Percentiles rank a stretch among this genome's conserved stretches.
phyloP scores from a whole-genome alignment of 2,888 invertebrate species.

The Drosophila formosana region DNA sequence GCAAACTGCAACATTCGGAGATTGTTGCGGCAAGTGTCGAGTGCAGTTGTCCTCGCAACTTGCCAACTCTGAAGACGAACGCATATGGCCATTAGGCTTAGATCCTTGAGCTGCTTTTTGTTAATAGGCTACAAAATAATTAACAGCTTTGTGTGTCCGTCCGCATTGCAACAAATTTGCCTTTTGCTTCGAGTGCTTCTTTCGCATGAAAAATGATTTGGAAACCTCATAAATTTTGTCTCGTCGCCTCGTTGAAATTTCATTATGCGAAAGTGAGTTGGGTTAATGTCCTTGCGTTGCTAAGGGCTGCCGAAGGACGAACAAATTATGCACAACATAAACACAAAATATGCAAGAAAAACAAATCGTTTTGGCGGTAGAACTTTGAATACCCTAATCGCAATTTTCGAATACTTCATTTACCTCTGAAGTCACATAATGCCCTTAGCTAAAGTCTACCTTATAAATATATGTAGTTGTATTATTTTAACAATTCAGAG shows the following conservation, averaged over 20 bases:
- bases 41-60: slow-evolving; percentile 53
- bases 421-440: too few relatives aligned
- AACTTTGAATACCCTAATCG: slow-evolving; percentile 34
- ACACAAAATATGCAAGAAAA: slow-evolving; percentile 21
- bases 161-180: slow-evolving; percentile 56
- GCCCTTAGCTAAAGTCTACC: too few relatives aligned
- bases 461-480: too few relatives aligned
- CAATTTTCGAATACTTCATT: background rate
- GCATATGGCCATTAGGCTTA: slow-evolving; percentile 24
- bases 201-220: slow-evolving; percentile 68
- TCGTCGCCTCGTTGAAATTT: slow-evolving; percentile 66
- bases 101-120: slow-evolving; percentile 42
- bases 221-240: slow-evolving; percentile 63
- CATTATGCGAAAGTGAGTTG: slow-evolving; percentile 76
- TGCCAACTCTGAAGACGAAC: background rate
- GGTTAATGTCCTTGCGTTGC: slow-evolving; percentile 64
- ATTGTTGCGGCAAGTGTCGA: slow-evolving; percentile 74
- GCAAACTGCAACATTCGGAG: slow-evolving; percentile 56
- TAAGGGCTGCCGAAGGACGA: slow-evolving; percentile 2
- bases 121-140: slow-evolving; percentile 74
- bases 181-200: slow-evolving; percentile 1
- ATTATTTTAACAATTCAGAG: too few relatives aligned
- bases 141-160: slow-evolving; percentile 57
- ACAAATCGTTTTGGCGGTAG: background rate
- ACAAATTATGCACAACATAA: slow-evolving; percentile 62